These are phyloP conservation scores for Autographa pulchrina DNA, from an alignment of 2,888 invertebrate genomes.

Conservation along the genomic window DNA sequence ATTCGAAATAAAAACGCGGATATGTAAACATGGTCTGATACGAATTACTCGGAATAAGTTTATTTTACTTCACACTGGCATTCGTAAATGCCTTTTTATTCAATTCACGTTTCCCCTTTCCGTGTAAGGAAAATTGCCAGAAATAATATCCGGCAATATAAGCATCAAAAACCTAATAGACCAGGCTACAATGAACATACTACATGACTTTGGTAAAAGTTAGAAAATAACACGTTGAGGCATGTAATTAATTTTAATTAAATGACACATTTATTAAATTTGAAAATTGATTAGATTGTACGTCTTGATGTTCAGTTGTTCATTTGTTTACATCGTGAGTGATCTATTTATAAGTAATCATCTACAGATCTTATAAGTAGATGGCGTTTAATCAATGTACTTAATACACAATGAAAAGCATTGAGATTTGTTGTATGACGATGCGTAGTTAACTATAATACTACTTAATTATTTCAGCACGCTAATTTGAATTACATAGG, in stretches of 20 bases:
- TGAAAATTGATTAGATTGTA: constrained; percentile 14
- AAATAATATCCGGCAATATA: constrained; percentile 16
- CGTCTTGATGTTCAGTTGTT: constrained; percentile 16
- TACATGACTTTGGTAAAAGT: neutral
- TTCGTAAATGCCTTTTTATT: constrained; percentile 35
- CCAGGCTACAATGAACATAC: neutral
- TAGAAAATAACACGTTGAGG: neutral
- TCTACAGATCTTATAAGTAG: constrained; percentile 3
- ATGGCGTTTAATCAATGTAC: constrained; percentile 36
- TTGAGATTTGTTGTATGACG: constrained; percentile 16
- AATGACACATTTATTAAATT: constrained; percentile 24
- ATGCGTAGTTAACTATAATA: constrained; percentile 5
- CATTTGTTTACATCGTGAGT: constrained; percentile 28
- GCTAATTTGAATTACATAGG: neutral
- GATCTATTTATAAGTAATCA: constrained; percentile 35
- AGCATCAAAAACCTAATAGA: constrained; percentile 12
- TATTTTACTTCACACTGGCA: constrained; percentile 51
- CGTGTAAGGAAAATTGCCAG: constrained; percentile 9
- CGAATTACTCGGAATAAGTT: constrained; percentile 48
- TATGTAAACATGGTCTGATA: constrained; percentile 61
- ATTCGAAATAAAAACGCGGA: constrained; percentile 63
- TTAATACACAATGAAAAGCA: constrained; percentile 13
- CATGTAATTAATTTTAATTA: constrained; percentile 6
- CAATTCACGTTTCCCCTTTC: constrained; percentile 34
- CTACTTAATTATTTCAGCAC: neutral